Percentiles rank a stretch among this genome's conserved stretches.
phyloP scores from a whole-genome alignment of 2,888 invertebrate genomes.

The Hirtodrosophila alboralis region DNA sequence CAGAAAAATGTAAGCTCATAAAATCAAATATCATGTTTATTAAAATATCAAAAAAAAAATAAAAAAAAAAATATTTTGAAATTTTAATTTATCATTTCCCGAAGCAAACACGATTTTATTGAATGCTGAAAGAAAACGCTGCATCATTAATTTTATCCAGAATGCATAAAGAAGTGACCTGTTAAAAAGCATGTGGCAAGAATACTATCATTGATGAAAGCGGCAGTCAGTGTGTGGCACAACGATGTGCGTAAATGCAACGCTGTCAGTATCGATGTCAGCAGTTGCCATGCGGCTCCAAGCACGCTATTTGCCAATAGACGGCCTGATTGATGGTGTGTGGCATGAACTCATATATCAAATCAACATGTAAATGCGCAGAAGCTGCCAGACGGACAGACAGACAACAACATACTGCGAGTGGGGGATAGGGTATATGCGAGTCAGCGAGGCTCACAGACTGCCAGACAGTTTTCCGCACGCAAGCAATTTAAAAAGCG shows the following conservation, averaged over 20 bases:
- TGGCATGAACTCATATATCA: conserved; percentile 66
- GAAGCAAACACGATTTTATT: too few species aligned
- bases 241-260: conserved; percentile 58
- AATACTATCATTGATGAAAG: conserved; percentile 8
- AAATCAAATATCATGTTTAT: too few species aligned
- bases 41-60: too few species aligned
- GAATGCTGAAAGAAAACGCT: too few species aligned
- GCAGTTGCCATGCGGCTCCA: conserved; percentile 12
- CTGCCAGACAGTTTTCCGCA: conserved; percentile 48
- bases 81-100: too few species aligned
- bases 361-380: conserved; percentile 68
- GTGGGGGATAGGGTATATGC: conserved; percentile 2
- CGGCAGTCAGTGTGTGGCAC: conserved; percentile 28
- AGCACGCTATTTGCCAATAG: conserved; percentile 49
- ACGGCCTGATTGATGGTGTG: conserved; percentile 66
- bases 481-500: conserved; percentile 74
- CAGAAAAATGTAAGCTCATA: too few species aligned
- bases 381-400: neutral
- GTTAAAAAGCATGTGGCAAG: conserved; percentile 10
- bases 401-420: conserved; percentile 4
- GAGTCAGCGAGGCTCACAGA: conserved; percentile 11
- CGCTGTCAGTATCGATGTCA: conserved; percentile 34
- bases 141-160: conserved; percentile 11
- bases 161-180: neutral
- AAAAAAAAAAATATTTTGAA: too few species aligned